Evolutionary conservation across 1,140 invertebrate species (phyloP), one percentile per base, ranked within the genome.

Genomic region (Diabrotica virgifera): DNA sequence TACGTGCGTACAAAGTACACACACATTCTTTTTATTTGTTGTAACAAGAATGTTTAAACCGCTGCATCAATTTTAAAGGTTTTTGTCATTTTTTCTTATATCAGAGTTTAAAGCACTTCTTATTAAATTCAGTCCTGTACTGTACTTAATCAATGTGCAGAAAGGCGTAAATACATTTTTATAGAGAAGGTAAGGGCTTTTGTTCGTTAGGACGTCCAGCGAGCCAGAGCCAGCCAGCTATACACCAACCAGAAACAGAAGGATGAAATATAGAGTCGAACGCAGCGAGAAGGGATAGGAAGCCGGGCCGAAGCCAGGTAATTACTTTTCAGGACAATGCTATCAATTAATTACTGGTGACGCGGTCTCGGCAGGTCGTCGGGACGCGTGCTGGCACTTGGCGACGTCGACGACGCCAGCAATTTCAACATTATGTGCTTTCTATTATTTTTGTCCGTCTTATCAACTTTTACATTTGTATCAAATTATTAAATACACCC

Each of bases 311-410:
- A 72, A 72, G 73, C 73, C 76, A 77, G 76, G 76, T 77, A 77
- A 77, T 77, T 77, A 76, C 74, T 76, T 77, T 76, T 69, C 72
- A 75, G 40, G 76, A 77, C 76, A 77, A 77, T 77, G 73, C 76
- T 69, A 77, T 77, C 74, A 75, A 77, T 77, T 77, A 77, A 77
- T 77, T 77, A 77, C 70, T 65, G 70, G 67, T 75, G 74, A 75
- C 75, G 75, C 59, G 64, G 63, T 68, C 64, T 60, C 75, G 64
- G 68, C 71, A 75, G 74, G 73, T 76, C 70, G 72, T 66, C 72
- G 65, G 67, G 70, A 69, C 69, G 61, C 71, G 66, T 68, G 69
- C 72, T 72, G 72, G 70, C 69, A 72, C 57, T 69, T 60, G 56
- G 40, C 40, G 62, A 12, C 53, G 53, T 11, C 53, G 12, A 54